These are phyloP conservation scores for Dasyurus viverrinus DNA, from an alignment of 2,113 vertebrate genomes.

Conservation along the genomic window DNA sequence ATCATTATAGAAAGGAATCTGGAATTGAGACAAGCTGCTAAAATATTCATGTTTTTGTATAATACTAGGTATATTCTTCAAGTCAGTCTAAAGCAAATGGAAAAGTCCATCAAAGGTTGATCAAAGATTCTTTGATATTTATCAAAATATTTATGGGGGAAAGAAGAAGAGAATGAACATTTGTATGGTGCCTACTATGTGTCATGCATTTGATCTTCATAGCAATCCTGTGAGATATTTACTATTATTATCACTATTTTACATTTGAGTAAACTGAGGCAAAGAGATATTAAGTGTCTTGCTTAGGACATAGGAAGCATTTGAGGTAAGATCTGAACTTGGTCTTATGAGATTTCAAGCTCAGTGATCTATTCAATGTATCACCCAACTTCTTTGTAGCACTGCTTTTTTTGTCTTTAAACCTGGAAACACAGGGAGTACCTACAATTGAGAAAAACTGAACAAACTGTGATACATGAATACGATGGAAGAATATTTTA, in stretches of 20 bases:
- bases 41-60: neutral
- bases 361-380: neutral
- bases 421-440: neutral
- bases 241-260: neutral
- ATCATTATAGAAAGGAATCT: neutral
- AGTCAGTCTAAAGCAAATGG: neutral
- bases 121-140: neutral
- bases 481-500: neutral
- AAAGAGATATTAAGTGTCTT: neutral
- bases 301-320: neutral
- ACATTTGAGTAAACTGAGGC: neutral
- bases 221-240: neutral
- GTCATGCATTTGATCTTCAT: neutral
- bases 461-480: neutral
- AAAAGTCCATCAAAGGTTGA: neutral
- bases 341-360: neutral
- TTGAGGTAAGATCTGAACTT: neutral
- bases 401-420: neutral
- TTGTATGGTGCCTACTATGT: neutral
- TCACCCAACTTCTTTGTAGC: neutral
- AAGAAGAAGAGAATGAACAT: neutral
- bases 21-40: neutral
- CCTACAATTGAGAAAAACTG: neutral
- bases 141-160: neutral
- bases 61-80: neutral